Conservation (phyloP, 92 coral and sea anemone genomes). For the Muricea muricata region DNA sequence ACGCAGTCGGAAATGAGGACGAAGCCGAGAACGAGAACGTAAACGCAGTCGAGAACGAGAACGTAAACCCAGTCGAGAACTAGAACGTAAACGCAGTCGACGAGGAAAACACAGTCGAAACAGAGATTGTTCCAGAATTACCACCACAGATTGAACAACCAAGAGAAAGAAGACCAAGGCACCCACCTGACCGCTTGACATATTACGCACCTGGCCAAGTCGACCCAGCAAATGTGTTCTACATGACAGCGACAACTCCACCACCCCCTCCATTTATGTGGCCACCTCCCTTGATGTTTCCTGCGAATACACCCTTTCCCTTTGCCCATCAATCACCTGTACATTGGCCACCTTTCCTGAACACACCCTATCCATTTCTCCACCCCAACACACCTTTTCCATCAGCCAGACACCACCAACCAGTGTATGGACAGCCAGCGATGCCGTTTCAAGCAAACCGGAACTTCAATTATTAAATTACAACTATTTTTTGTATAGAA, state of each 20-base stretch:
- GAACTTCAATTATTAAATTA: not conserved
- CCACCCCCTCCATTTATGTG: not conserved
- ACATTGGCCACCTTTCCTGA: not conserved
- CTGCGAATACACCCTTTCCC: not conserved
- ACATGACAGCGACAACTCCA: not conserved
- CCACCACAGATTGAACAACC: not conserved
- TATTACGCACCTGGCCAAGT: slow-evolving; percentile 14
- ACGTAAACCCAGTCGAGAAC: not conserved
- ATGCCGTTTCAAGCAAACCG: not conserved
- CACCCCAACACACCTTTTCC: not conserved
- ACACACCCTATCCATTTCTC: not conserved
- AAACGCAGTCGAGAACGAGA: not conserved
- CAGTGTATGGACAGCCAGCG: not conserved
- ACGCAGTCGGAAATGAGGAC: not conserved
- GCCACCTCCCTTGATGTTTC: not conserved
- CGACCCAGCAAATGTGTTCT: not conserved
- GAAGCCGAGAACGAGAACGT: not conserved
- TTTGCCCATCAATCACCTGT: not conserved
- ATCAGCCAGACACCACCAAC: not conserved
- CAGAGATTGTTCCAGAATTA: not conserved
- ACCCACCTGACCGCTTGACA: not conserved
- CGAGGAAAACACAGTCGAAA: not conserved
- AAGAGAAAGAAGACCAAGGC: not conserved
- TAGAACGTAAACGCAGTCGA: not conserved
- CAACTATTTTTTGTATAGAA: not conserved